Conservation (phyloP, 2,888 invertebrate species). For the Augiades crinisus region DNA sequence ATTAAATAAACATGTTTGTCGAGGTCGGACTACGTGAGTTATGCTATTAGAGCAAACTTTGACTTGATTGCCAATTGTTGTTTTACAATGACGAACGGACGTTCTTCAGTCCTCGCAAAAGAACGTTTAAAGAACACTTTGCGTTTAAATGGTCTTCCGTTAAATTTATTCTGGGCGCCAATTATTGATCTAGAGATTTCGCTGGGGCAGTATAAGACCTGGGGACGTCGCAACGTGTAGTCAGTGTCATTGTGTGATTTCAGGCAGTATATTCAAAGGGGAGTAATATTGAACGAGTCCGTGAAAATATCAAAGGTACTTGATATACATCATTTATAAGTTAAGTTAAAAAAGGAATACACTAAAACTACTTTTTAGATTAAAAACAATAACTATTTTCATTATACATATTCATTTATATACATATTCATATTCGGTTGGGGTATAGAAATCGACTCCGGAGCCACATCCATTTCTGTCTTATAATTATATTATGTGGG, state of each 20-base stretch:
- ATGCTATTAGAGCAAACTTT: constrained; percentile 10
- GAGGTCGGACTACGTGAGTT: constrained; percentile 8
- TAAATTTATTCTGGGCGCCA: constrained; percentile 4
- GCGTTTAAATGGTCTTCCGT: constrained; percentile 18
- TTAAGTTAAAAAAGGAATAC: no score
- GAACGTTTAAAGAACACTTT: constrained; percentile 14
- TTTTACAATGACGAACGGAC: constrained; percentile 18
- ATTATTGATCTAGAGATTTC: constrained; percentile 5
- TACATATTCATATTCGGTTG: no score
- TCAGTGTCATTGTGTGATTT: neutral
- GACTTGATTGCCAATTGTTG: constrained; percentile 6
- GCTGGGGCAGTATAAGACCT: neutral
- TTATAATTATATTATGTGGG: no score
- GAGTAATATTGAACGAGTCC: neutral
- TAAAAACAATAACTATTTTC: no score
- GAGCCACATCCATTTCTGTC: no score
- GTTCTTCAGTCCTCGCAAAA: constrained; percentile 2
- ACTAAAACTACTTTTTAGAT: no score
- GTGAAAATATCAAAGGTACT: no score
- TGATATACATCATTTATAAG: neutral
- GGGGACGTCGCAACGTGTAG: neutral
- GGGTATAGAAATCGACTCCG: no score
- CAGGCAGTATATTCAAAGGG: neutral
- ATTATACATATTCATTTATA: no score
- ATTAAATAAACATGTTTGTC: constrained; percentile 5